Percentiles rank a stretch among this genome's conserved stretches.
phyloP scores from a whole-genome alignment of 1,140 invertebrate genomes.

The Coenobita brevimanus region DNA sequence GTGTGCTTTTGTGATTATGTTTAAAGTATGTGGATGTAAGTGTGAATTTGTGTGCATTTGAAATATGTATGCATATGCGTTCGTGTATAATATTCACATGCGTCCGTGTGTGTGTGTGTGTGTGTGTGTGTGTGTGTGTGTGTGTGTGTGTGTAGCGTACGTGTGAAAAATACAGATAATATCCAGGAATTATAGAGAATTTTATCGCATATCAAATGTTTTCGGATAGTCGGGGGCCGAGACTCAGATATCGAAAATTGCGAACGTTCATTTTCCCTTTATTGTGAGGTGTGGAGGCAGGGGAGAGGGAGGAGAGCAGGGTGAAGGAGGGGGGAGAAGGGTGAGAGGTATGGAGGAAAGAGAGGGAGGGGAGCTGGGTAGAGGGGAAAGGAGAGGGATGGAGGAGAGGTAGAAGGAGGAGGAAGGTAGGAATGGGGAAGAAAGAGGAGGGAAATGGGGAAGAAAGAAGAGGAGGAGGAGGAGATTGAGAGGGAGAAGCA shows the following conservation, averaged over 20 bases:
- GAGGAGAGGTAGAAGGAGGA: neutral
- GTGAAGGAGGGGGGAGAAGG: neutral
- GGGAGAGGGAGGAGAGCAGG: neutral
- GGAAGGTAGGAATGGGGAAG: neutral
- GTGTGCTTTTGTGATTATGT: too few species aligned
- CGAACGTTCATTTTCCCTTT: constrained; percentile 1
- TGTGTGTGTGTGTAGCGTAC: neutral
- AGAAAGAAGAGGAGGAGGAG: neutral
- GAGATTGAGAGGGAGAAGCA: neutral
- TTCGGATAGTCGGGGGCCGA: constrained; percentile 6
- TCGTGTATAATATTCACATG: too few species aligned
- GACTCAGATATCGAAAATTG: neutral
- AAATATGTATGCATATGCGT: too few species aligned
- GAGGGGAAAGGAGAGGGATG: neutral
- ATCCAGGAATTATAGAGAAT: constrained; percentile 25
- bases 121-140: too few species aligned
- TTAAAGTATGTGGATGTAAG: too few species aligned
- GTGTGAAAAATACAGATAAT: constrained; percentile 20
- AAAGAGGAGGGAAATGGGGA: neutral
- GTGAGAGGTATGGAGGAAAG: neutral
- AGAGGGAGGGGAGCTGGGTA: neutral
- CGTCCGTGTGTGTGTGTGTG: too few species aligned
- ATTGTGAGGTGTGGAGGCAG: constrained; percentile 4
- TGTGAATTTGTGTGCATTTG: too few species aligned
- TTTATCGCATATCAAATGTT: constrained; percentile 32